Evolutionary conservation across 2,113 vertebrate species (phyloP).

Genomic region (Caranx melampygus): DNA sequence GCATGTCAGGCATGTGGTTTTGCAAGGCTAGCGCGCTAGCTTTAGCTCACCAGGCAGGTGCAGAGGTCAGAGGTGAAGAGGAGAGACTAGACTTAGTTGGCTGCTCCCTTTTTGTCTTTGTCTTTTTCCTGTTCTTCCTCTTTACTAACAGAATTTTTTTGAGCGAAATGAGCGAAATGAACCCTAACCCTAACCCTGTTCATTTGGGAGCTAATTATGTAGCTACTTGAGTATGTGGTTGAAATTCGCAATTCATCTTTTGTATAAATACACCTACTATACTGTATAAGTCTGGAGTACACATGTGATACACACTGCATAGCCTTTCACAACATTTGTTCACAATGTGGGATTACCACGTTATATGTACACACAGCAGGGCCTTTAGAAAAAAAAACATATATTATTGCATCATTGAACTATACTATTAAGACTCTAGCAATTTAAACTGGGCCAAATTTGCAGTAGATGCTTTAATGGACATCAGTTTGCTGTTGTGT

Average conservation of each 20-base stretch:
- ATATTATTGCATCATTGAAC: background rate
- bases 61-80: slow-evolving; percentile 59
- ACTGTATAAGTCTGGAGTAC: background rate
- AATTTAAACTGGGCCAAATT: background rate
- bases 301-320: background rate
- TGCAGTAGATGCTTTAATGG: slow-evolving; percentile 6
- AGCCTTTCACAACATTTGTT: background rate
- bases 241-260: slow-evolving; percentile 12
- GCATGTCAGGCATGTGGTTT: slow-evolving; percentile 69
- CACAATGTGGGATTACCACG: background rate
- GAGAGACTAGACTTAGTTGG: slow-evolving; percentile 31
- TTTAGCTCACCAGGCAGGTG: slow-evolving; percentile 65
- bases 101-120: slow-evolving; percentile 1
- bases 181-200: background rate
- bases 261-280: background rate
- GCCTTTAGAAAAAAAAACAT: background rate
- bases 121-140: background rate
- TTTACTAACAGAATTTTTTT: background rate
- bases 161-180: background rate
- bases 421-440: background rate
- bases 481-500: background rate
- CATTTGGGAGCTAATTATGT: slow-evolving; percentile 45
- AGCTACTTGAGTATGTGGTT: background rate
- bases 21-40: slow-evolving; percentile 47
- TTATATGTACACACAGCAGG: background rate